These are phyloP conservation scores for Clamator glandarius DNA, from an alignment of 2,797 vertebrate species.

Conservation along the genomic window DNA sequence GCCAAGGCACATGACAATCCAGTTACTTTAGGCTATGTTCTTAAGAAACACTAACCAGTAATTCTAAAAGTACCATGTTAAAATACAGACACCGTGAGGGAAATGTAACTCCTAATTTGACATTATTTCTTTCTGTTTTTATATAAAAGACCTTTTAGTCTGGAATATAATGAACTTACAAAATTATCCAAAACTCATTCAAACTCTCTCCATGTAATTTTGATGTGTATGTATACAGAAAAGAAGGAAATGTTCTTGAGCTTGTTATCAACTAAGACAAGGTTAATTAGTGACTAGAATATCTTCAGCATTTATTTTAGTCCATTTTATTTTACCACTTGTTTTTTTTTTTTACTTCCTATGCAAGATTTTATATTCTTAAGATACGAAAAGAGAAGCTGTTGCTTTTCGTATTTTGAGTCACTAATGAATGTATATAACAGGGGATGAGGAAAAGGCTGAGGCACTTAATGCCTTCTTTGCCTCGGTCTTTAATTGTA, in stretches of 20 bases:
- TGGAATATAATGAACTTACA: conserved; percentile 50
- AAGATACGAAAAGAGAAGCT: no score
- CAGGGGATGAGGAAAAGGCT: no score
- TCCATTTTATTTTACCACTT: no score
- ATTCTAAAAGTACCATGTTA: conserved; percentile 46
- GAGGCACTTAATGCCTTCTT: no score
- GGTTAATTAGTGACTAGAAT: no score
- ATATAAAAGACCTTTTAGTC: conserved; percentile 41
- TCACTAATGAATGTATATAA: no score
- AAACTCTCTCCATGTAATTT: conserved; percentile 16
- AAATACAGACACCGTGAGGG: neutral
- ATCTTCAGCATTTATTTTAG: no score
- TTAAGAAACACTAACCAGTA: conserved; percentile 9
- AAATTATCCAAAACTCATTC: conserved; percentile 42
- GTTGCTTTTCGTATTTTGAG: no score
- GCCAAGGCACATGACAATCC: neutral
- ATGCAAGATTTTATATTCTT: no score
- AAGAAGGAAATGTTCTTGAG: conserved; percentile 50
- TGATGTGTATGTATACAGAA: conserved; percentile 7
- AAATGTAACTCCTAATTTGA: conserved; percentile 52
- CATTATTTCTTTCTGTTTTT: conserved; percentile 34
- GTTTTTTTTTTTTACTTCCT: no score
- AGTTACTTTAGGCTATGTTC: neutral
- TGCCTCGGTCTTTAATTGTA: no score
- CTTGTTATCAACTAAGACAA: no score